Evolutionary conservation across 1,140 invertebrate genomes (phyloP), one percentile per base, ranked within the genome.

Genomic region (Drosophila sechellia): DNA sequence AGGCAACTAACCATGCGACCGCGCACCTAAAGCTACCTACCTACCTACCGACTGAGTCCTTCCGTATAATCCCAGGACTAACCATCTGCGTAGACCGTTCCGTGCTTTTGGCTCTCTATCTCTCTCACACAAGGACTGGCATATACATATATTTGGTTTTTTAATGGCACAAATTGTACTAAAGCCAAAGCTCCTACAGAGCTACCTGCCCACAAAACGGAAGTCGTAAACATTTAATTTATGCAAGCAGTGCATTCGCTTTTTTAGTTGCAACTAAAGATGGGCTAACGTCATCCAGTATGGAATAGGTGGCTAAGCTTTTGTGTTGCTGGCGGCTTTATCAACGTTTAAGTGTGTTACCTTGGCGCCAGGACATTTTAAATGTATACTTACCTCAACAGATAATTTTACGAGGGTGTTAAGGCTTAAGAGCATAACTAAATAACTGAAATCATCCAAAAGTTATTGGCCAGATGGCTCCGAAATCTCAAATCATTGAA

Each of bases 151-250:
- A 81, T 85, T 87, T 87, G 63, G 83, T 63, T 89, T 87, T 86
- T 77, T 87, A 87, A 83, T 79, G 71, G 63, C 72, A 71, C 74
- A 77, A 77, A 77, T 77, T 77, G 73, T 68, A 37, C 31, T 17
- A 52, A 49, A 77, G 64, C 57, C 52, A 68, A 50, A 71, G 60
- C 63, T 53, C 13, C 53, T 50, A 58, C 50, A 49, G 49, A 54
- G 65, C 55, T 60, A 76, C 70, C 75, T 25, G 64, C 70, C 59
- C 63, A 39, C 68, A 59, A 53, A 87, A 50, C 84, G 84, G 84
- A 87, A 84, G 84, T 89, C 76, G 72, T 87, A 87, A 87, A 77
- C 79, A 89, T 79, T 87, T 84, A 87, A 87, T 87, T 87, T 87
- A 87, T 87, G 84, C 84, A 83, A 78, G 70, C 84, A 79, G 87